phyloP scores from a whole-genome alignment of 1,140 invertebrate genomes.

The Radopholus similis region DNA sequence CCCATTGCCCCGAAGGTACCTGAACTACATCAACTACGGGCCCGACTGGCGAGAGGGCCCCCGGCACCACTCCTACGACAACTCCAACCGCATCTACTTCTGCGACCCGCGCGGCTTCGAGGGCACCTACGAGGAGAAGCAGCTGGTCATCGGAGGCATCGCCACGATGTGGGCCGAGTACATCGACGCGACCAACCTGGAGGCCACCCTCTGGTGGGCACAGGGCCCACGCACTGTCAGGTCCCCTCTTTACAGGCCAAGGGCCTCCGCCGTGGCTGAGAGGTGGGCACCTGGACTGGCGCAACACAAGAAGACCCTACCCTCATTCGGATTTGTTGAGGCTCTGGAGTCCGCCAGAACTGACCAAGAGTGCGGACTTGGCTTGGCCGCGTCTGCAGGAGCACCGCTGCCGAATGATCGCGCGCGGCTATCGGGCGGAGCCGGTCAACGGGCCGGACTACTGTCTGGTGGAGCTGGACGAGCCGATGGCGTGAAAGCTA shows the following conservation, averaged over 20 bases:
- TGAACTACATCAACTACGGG: constrained; percentile 55
- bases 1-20: constrained; percentile 70
- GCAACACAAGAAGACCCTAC: not conserved
- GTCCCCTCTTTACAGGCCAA: constrained; percentile 20
- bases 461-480: constrained; percentile 44
- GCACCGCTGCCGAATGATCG: constrained; percentile 53
- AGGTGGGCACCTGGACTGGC: not conserved
- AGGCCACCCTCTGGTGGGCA: constrained; percentile 56
- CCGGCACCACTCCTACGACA: not conserved
- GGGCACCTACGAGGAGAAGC: constrained; percentile 50
- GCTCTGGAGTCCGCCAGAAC: constrained; percentile 69
- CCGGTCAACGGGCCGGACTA: constrained; percentile 56
- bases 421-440: constrained; percentile 48
- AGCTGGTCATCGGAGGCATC: constrained; percentile 73
- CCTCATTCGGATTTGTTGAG: constrained; percentile 44
- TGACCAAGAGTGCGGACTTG: constrained; percentile 42
- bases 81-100: constrained; percentile 69
- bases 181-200: constrained; percentile 59
- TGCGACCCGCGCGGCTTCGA: constrained; percentile 72
- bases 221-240: not conserved
- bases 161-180: constrained; percentile 78
- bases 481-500: too few relatives aligned
- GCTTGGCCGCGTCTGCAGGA: constrained; percentile 60
- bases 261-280: constrained; percentile 36
- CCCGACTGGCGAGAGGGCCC: constrained; percentile 38